Evolutionary conservation across 2,888 invertebrate genomes (phyloP).

Genomic region (Lasioglossum calceatum): DNA sequence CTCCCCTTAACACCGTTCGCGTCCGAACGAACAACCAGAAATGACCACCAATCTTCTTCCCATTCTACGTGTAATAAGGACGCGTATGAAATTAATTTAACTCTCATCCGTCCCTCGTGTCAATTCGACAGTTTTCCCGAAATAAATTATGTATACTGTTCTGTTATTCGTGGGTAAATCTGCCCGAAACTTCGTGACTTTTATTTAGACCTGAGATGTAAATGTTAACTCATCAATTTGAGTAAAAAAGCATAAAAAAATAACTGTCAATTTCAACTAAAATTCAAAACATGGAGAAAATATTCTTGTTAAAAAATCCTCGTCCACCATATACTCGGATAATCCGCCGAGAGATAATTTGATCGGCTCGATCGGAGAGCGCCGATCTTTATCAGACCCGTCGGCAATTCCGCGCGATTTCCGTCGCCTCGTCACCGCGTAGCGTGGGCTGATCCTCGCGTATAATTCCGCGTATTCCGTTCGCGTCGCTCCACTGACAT

Average conservation of each 20-base stretch:
- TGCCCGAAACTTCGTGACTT: too few species aligned
- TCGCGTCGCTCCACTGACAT: slow-evolving; percentile 11
- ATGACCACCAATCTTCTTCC: background rate
- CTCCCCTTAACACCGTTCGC: background rate
- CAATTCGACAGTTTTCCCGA: too few species aligned
- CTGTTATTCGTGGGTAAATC: too few species aligned
- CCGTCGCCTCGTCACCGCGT: background rate
- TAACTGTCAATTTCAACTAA: background rate
- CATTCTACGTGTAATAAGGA: background rate
- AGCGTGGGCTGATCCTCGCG: background rate
- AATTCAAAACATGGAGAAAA: background rate
- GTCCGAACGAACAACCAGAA: too few species aligned
- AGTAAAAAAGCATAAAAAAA: too few species aligned
- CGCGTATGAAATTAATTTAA: too few species aligned
- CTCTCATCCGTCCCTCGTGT: too few species aligned
- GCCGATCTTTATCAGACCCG: background rate
- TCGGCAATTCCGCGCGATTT: slow-evolving; percentile 1
- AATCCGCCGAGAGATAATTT: background rate
- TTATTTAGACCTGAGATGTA: too few species aligned
- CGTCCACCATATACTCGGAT: background rate
- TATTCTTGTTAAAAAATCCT: background rate
- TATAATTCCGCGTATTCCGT: slow-evolving; percentile 16
- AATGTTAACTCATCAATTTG: too few species aligned
- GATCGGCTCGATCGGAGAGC: background rate
- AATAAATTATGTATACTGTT: too few species aligned